Conservation (phyloP, 2,888 invertebrate genomes). For the Rhimphoctona megacephalus region DNA sequence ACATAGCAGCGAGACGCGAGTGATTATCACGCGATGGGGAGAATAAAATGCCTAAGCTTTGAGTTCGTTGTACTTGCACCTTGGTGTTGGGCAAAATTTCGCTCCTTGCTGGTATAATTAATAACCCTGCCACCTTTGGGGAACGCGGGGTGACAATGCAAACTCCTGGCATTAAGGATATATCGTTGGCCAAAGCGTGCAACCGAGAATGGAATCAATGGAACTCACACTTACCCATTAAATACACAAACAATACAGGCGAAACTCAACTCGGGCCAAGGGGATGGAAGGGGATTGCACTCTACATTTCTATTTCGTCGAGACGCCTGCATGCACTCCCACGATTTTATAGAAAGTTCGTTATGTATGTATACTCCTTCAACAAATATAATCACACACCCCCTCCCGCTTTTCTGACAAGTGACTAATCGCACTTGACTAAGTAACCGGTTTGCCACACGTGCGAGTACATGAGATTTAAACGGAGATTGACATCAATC, state of each 20-base stretch:
- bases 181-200: slow-evolving; percentile 37
- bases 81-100: slow-evolving; percentile 33
- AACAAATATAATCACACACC: slow-evolving; percentile 24
- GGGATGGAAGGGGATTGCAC: slow-evolving; percentile 30
- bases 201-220: slow-evolving; percentile 42
- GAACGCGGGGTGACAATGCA: slow-evolving; percentile 53
- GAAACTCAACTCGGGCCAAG: slow-evolving; percentile 12
- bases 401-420: slow-evolving; percentile 55
- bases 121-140: slow-evolving; percentile 71
- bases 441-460: slow-evolving; percentile 66
- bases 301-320: slow-evolving; percentile 64
- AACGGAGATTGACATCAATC: slow-evolving; percentile 16
- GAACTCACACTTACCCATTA: slow-evolving; percentile 28
- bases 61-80: slow-evolving; percentile 79
- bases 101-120: slow-evolving; percentile 76
- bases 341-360: slow-evolving; percentile 19
- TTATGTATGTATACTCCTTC: slow-evolving; percentile 11
- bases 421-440: slow-evolving; percentile 65
- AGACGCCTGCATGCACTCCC: slow-evolving; percentile 6
- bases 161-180: slow-evolving; percentile 50
- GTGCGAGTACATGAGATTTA: slow-evolving; percentile 54
- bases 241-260: slow-evolving; percentile 18
- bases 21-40: slow-evolving; percentile 82
- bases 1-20: slow-evolving; percentile 68
- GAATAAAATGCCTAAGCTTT: slow-evolving; percentile 71